Percentiles rank a stretch among this genome's conserved stretches.
Conservation (phyloP, 2,888 invertebrate genomes). For the Drosophila fulvimacula region DNA sequence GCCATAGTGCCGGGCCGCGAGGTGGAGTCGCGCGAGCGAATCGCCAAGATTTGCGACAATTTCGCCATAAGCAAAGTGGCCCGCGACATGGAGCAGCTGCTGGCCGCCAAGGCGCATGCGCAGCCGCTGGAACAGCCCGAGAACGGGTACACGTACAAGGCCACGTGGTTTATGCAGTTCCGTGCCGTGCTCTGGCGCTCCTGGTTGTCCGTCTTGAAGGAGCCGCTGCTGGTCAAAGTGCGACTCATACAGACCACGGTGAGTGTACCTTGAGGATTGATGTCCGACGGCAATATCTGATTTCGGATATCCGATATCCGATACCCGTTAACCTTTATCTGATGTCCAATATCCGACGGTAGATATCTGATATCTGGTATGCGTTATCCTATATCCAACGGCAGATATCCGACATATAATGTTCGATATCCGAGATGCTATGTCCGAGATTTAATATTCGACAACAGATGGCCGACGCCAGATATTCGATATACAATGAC, state of each 20-base stretch:
- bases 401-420: background rate
- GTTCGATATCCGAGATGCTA: background rate
- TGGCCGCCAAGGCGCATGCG: conserved; percentile 68
- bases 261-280: conserved; percentile 79
- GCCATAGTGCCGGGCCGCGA: conserved; percentile 95
- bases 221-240: conserved; percentile 95
- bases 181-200: conserved; percentile 95
- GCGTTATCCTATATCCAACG: background rate
- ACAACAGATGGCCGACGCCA: too few species aligned
- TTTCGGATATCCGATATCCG: background rate
- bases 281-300: background rate
- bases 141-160: conserved; percentile 84
- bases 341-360: background rate
- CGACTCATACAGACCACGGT: conserved; percentile 95
- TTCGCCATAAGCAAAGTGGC: conserved; percentile 86
- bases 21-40: conserved; percentile 90
- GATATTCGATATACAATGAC: background rate
- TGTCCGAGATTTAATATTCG: too few species aligned
- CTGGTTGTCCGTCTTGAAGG: conserved; percentile 94
- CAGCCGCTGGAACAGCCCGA: conserved; percentile 87
- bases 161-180: conserved; percentile 95
- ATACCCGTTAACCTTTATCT: too few species aligned
- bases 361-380: background rate
- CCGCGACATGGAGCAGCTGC: conserved; percentile 80
- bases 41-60: conserved; percentile 91